Base-by-base conservation (phyloP, 2,797 vertebrate genomes). In the Centropyge bicolor region DNA sequence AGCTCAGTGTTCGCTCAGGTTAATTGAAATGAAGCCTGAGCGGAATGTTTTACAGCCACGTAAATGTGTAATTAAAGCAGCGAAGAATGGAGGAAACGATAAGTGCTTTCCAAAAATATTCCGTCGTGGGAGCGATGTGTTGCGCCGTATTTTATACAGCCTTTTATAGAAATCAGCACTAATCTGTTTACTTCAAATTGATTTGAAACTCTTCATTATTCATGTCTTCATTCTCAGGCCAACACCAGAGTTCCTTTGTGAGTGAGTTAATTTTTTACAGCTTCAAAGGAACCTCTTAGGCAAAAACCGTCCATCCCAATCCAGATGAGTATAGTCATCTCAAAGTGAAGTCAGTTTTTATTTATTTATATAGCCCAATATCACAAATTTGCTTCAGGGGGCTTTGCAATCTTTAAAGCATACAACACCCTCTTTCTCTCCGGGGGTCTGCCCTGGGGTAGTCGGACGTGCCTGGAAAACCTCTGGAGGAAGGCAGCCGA, bases 81-180 rank as follows among this genome's bases (percentile, higher is more conserved):
- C 13, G 20, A 22, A 57, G 13, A 48, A 68, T 1, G 7, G 27
- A 63, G 11, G 11, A n/a, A 66, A 61, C 0, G 9, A 57, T 55
- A 16, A 48, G 11, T 65, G 22, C 54, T 63, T 48, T 64, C 3
- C 10, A 63, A 27, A 75, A 43, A 43, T 59, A 36, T 36, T 52
- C 31, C 48, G 20, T 27, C 59, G 43, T 46, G 31, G 14, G 35
- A 78, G 49, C 36, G 0, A 71, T 43, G 27, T 31, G 27, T 10
- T 31, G 20, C 9, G 3, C 20, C 13, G 48, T 17, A n/a, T 65
- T 45, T 14, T 31, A 2, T 31, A 31, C 49, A 19, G 8, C 66
- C 19, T 74, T 48, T 74, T 75, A 40, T 54, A 52, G n/a, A 79
- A 85, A 67, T 24, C 36, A 60, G 31, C 36, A 62, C 45, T 65